A percentile compares a stretch with the other conserved stretches of the same genome.
Evolutionary conservation across 2,113 vertebrate species (phyloP).

Genomic region (Pseudorasbora parva): DNA sequence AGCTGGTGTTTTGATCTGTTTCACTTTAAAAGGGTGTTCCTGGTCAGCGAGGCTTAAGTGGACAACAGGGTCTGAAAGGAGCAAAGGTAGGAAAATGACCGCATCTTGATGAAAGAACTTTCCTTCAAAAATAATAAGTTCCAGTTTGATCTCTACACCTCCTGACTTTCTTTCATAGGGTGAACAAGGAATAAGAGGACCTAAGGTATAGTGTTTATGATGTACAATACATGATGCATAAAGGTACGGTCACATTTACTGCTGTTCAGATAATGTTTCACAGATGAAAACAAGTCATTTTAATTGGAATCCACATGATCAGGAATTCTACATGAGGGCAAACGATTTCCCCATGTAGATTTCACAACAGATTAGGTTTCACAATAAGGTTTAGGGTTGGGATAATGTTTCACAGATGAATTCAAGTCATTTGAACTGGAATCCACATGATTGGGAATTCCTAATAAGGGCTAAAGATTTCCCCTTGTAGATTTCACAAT

Average conservation of each 20-base stretch:
- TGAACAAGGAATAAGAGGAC: constrained; percentile 79
- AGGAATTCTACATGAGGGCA: not conserved
- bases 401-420: not conserved
- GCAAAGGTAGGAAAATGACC: constrained; percentile 23
- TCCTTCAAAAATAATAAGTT: not conserved
- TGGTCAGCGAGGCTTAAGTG: constrained; percentile 32
- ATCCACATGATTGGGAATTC: not conserved
- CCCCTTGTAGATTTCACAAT: not conserved
- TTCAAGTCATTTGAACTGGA: not conserved
- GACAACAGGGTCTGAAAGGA: constrained; percentile 42
- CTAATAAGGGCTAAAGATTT: not conserved
- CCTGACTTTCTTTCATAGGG: constrained; percentile 77
- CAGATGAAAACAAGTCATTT: not conserved
- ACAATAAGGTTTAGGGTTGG: too few species aligned
- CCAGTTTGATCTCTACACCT: not conserved
- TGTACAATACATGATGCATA: not conserved
- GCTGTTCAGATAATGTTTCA: not conserved
- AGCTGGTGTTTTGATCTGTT: not conserved
- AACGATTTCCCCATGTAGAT: not conserved
- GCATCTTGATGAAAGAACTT: not conserved
- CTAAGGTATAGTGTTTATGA: constrained; percentile 78
- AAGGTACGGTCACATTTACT: not conserved
- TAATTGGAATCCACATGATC: not conserved
- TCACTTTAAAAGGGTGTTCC: constrained; percentile 30
- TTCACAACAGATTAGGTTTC: not conserved